Base-by-base conservation (phyloP, 1,140 invertebrate species). In the Phocides pigmalion region DNA sequence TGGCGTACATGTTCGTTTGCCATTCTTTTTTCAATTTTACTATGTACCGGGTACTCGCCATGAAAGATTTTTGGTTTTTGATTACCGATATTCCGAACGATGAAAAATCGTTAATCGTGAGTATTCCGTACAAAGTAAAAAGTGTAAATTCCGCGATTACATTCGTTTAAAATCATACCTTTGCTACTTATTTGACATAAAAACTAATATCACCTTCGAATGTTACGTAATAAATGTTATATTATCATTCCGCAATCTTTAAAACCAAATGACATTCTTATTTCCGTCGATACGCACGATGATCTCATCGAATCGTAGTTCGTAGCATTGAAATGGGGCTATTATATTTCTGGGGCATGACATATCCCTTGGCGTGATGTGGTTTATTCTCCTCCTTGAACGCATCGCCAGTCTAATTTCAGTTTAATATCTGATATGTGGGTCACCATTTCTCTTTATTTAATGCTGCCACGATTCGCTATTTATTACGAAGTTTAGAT, bases 341-440 rank as follows among this genome's bases (percentile, higher is more conserved):
- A 81, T 85, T 75, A 68, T 83, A 82, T 82, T 82, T 88, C 75
- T 87, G 77, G 75, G 74, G 68, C 74, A 83, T 88, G 82, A 87
- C 84, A 87, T 86, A 75, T 82, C 69, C 80, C 74, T 85, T 84
- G 77, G 76, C 72, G 70, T 76, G 70, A 78, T 82, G 71, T 78
- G 68, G 73, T 83, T 58, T 74, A 68, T 39, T 62, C 62, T 62
- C 47, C 68, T 74, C 72, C 71, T 78, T 80, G 70, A 65, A 72
- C 75, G 63, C 68, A 71, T 68, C 64, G 35, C 51, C 28, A 82
- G 77, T 83, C 80, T 82, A 82, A 87, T 82, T 87, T 82, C 80
- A 81, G 77, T 84, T 79, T 76, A 77, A 81, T 64, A 80, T 71
- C 53, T 66, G 64, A 73, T 70, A 86, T 86, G 44, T 88, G 66